Percentiles rank a stretch among this genome's conserved stretches.
Evolutionary conservation across 2,113 vertebrate genomes (phyloP).

Genomic region (Chlorodrepanis virens): DNA sequence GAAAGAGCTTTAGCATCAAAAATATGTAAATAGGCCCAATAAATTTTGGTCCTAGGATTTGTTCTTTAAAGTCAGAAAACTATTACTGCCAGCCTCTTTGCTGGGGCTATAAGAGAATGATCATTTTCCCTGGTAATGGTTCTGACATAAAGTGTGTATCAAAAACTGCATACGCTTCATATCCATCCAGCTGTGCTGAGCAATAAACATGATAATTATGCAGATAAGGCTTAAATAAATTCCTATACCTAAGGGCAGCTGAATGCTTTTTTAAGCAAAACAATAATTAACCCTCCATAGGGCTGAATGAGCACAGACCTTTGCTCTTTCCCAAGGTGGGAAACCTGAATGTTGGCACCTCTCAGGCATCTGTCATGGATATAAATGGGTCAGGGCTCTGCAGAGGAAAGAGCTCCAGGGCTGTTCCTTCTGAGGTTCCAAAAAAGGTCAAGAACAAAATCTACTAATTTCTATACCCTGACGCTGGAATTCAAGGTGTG

Average conservation of each 20-base stretch:
- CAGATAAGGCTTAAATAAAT: constrained; percentile 66
- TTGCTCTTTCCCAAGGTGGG: constrained; percentile 25
- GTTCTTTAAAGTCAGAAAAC: constrained; percentile 36
- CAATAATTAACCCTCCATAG: constrained; percentile 52
- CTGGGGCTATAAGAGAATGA: constrained; percentile 35
- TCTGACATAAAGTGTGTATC: constrained; percentile 48
- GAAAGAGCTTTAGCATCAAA: not conserved
- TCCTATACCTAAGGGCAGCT: constrained; percentile 44
- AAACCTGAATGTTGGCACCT: not conserved
- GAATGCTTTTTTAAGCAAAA: constrained; percentile 51
- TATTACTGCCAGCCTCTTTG: constrained; percentile 12
- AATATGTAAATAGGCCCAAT: not conserved
- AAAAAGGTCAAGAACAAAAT: not conserved
- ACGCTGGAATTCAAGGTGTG: not conserved
- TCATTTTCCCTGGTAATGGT: constrained; percentile 44
- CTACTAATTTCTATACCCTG: not conserved
- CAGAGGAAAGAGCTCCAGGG: not conserved
- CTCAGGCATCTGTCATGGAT: not conserved
- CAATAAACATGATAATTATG: constrained; percentile 67
- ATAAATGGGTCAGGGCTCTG: not conserved
- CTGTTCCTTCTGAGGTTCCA: not conserved
- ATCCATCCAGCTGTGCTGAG: constrained; percentile 57
- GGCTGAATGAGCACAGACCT: constrained; percentile 18
- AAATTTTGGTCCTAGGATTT: constrained; percentile 12
- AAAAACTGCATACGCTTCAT: constrained; percentile 62